Evolutionary conservation across 2,113 vertebrate species (phyloP).

Genomic region (Oxyura jamaicensis): DNA sequence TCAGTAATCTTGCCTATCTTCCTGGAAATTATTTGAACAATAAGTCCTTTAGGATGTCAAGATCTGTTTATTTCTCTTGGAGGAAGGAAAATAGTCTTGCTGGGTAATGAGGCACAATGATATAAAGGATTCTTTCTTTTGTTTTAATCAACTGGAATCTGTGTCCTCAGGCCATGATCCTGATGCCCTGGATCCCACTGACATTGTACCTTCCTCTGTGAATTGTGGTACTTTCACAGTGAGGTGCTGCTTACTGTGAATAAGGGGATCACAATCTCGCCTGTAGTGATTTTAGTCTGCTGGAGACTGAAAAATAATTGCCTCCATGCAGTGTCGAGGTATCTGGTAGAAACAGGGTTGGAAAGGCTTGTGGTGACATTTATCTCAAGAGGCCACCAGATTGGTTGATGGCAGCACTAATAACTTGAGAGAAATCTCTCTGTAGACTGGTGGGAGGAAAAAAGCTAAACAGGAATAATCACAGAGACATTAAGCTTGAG

Average conservation of each 20-base stretch:
- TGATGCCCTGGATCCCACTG: background rate
- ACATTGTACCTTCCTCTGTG: background rate
- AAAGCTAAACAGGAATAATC: background rate
- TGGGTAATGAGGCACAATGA: background rate
- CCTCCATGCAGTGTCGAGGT: background rate
- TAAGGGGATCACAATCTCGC: background rate
- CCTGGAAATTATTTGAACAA: constrained; percentile 55
- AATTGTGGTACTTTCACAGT: background rate
- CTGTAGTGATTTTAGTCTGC: background rate
- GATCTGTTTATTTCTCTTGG: constrained; percentile 65
- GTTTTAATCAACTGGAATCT: constrained; percentile 40
- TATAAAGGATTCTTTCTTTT: constrained; percentile 46
- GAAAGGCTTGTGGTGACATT: constrained; percentile 23
- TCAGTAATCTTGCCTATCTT: constrained; percentile 31
- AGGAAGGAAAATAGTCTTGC: constrained; percentile 37
- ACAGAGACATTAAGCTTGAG: background rate
- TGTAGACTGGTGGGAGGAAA: background rate
- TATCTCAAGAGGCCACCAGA: background rate
- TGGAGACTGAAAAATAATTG: background rate
- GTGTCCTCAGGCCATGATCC: background rate
- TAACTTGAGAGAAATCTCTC: background rate
- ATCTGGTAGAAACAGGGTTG: background rate
- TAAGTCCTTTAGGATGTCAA: constrained; percentile 46
- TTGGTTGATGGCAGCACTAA: background rate
- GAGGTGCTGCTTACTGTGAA: background rate